A percentile compares a stretch with the other conserved stretches of the same genome.
phyloP scores from a whole-genome alignment of 2,113 vertebrate species.

The Erythrocercus mccallii region DNA sequence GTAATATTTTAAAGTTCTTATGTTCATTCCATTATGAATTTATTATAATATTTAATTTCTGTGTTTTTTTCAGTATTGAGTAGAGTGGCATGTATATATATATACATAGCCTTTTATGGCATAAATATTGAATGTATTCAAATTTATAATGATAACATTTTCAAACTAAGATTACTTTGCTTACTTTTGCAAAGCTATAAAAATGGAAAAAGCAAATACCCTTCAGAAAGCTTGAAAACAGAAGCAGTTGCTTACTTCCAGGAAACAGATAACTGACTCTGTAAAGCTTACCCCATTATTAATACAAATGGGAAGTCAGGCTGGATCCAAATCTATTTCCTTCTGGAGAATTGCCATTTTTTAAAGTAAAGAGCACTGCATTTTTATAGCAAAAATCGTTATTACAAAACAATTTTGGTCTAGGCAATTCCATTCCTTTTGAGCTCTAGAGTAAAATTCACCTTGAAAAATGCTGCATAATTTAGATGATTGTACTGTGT shows the following conservation, averaged over 20 bases:
- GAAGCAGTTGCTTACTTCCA: background rate
- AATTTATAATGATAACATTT: background rate
- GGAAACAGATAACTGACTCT: background rate
- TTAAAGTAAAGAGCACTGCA: background rate
- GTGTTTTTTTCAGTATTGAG: background rate
- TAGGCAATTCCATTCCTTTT: background rate
- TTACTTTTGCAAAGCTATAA: background rate
- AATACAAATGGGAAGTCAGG: background rate
- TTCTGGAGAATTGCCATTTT: background rate
- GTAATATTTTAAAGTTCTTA: background rate
- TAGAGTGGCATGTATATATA: background rate
- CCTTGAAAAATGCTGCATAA: slow-evolving; percentile 17
- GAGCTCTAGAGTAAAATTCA: slow-evolving; percentile 3
- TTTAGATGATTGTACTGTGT: background rate
- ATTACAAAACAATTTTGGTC: background rate
- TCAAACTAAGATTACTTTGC: background rate
- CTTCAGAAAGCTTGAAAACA: background rate
- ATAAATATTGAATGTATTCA: background rate
- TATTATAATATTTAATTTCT: background rate
- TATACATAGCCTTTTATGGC: background rate
- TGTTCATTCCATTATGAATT: background rate
- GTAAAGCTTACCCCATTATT: background rate
- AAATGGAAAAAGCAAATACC: background rate
- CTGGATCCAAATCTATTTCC: background rate
- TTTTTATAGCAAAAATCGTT: background rate